Evolutionary conservation across 1,140 invertebrate species (phyloP), one percentile per base, ranked within the genome.

Genomic region (Druon quercuslanigerum): DNA sequence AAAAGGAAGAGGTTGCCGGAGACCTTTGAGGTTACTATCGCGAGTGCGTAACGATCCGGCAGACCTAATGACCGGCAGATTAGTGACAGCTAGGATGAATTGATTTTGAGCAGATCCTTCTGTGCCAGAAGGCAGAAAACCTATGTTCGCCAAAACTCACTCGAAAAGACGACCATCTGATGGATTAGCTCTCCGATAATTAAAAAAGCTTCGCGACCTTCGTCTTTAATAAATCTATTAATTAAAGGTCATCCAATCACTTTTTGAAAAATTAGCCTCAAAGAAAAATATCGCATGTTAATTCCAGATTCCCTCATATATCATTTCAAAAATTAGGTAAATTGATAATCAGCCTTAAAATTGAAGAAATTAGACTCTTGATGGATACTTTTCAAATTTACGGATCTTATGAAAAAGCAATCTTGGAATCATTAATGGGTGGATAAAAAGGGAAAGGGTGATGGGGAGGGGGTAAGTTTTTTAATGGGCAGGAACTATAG

Each of bases 131-230:
- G 81, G 80, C 82, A 86, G 83, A 85, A 85, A 84, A 60, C 50
- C 25, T 71, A 73, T 40, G 11, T 66, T 14, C 13, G 13, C 16
- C 57, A 16, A 54, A 54, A 54, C n/a, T 54, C 17, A 33, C 25
- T 40, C 57, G 25, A 33, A 66, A 66, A 66, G 33, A 8, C 20
- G 33, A 60, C 72, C 71, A 84, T 78, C 85, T 87, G 86, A 87
- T 87, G 87, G 85, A 87, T 83, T 82, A 20, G 72, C 75, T 73
- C 75, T 66, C 81, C 70, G 78, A 85, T 84, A 86, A 86, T 87
- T 85, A 87, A 87, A 84, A 82, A 79, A 74, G 50, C 72, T 75
- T 73, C 56, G 73, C 60, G 33, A 57, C 76, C 52, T 50, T 25
- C 54, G 57, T 51, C 71, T 51, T 71, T 76, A 73, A 83, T 81